A percentile compares a stretch with the other conserved stretches of the same genome.
phyloP scores from a whole-genome alignment of 2,797 vertebrate genomes.

The Acropternis orthonyx region DNA sequence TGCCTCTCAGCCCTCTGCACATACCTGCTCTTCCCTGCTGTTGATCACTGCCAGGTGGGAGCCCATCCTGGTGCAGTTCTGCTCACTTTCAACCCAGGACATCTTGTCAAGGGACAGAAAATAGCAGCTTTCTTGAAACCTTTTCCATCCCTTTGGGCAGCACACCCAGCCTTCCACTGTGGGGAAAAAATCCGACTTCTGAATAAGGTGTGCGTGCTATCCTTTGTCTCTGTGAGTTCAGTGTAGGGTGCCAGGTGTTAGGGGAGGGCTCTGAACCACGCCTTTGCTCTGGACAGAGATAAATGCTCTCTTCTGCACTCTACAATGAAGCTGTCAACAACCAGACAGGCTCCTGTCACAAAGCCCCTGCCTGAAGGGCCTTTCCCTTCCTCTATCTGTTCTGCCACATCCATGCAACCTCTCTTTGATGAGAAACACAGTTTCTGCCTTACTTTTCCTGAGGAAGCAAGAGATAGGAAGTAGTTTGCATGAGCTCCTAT shows the following conservation, averaged over 20 bases:
- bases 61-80: slow-evolving; percentile 58
- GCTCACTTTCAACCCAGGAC: not conserved
- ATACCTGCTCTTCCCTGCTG: slow-evolving; percentile 64
- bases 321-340: not conserved
- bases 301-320: not conserved
- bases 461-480: not conserved
- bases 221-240: not conserved
- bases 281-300: not conserved
- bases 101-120: not conserved
- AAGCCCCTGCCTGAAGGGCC: not conserved
- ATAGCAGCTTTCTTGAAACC: slow-evolving; percentile 65
- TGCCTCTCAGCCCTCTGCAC: not conserved
- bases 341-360: not conserved
- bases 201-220: not conserved
- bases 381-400: not conserved
- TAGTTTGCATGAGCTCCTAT: accelerated
- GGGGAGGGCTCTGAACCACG: not conserved
- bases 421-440: not conserved
- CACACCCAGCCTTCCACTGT: not conserved
- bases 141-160: slow-evolving; percentile 54
- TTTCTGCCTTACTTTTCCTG: not conserved
- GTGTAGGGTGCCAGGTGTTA: accelerated
- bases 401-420: not conserved
- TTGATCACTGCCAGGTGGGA: slow-evolving; percentile 69
- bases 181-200: not conserved